Evolutionary conservation across 1,140 invertebrate genomes (phyloP).

Genomic region (Philotrypesis tridentata): DNA sequence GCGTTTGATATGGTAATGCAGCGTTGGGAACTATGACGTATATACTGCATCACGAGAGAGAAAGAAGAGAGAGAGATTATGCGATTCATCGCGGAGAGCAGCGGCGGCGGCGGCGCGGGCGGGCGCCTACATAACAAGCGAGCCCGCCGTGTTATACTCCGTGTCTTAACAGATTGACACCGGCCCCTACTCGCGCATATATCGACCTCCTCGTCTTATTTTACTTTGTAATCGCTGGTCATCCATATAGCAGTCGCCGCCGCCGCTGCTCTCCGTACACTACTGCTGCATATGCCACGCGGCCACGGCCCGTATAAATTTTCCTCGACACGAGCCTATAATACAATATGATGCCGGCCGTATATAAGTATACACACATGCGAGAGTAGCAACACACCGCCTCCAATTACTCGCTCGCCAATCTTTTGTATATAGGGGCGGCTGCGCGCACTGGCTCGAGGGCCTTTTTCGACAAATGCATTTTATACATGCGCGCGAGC

Average conservation of each 20-base stretch:
- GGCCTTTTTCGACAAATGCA: too few species aligned
- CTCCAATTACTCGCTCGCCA: too few species aligned
- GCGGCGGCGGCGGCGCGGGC: too few species aligned
- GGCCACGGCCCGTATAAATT: slow-evolving; percentile 20
- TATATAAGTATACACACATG: too few species aligned
- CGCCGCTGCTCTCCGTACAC: not conserved
- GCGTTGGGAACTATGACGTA: not conserved
- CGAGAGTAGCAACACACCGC: too few species aligned
- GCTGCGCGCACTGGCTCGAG: too few species aligned
- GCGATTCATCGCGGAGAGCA: slow-evolving; percentile 9
- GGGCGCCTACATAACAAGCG: not conserved
- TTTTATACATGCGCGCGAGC: too few species aligned
- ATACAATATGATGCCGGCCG: not conserved
- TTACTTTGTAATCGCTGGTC: slow-evolving; percentile 35
- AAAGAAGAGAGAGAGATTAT: not conserved
- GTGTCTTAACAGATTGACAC: slow-evolving; percentile 25
- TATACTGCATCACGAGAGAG: too few species aligned
- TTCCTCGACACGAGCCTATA: slow-evolving; percentile 14
- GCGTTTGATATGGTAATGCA: slow-evolving; percentile 14
- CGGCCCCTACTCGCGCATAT: not conserved
- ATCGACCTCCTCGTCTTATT: slow-evolving; percentile 27
- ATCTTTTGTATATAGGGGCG: too few species aligned
- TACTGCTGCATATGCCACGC: not conserved
- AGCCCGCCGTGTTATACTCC: too few species aligned
- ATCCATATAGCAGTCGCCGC: not conserved